Evolutionary conservation across 2,888 invertebrate species (phyloP), one percentile per base, ranked within the genome.

Genomic region (Peribatodes rhomboidaria): DNA sequence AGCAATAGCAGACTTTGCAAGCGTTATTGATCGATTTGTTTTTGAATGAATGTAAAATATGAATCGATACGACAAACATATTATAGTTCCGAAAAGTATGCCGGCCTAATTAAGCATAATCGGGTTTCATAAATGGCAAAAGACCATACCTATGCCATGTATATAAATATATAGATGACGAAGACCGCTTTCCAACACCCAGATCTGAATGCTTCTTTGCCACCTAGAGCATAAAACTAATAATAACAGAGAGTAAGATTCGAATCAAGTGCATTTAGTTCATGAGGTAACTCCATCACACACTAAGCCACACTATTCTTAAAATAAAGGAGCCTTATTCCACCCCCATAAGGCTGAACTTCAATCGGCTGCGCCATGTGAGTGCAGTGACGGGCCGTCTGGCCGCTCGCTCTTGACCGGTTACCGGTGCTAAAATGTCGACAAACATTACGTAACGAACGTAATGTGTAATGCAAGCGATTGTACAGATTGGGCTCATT

Each of bases 371-470:
- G 9, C 39, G 18, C 11, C 18, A 44, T 13, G 35, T 50, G 16
- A 50, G 13, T 35, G 50, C 20, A 35, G 50, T 35, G 50, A 50
- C 35, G 35, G 50, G 50, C 20, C 8, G 50, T 37, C 35, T 33
- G 6, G 33, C 33, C 33, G 31, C 16, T n/a, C 37, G 35, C 50
- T 10, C 35, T 50, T 35, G 50, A 35, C 50, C 35, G 49, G 20
- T 27, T 2, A 7, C 3, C n/a, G 49, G n/a, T 20, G 50, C 35
- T 50, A 50, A 50, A n/a, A 50, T 18, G 35, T 20, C 18, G 9
- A 16, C 16, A 49, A 49, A 31, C 16, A 31, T 50, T 35, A 35
- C 35, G 35, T 37, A 35, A 20, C 1, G 8, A 20, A 35, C 35
- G 50, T 49, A 49, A 50, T 50, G 9, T 37, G 35, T 18, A 20